Evolutionary conservation across 2,888 invertebrate genomes (phyloP), one percentile per base, ranked within the genome.

Genomic region (Lithophane leautieri): DNA sequence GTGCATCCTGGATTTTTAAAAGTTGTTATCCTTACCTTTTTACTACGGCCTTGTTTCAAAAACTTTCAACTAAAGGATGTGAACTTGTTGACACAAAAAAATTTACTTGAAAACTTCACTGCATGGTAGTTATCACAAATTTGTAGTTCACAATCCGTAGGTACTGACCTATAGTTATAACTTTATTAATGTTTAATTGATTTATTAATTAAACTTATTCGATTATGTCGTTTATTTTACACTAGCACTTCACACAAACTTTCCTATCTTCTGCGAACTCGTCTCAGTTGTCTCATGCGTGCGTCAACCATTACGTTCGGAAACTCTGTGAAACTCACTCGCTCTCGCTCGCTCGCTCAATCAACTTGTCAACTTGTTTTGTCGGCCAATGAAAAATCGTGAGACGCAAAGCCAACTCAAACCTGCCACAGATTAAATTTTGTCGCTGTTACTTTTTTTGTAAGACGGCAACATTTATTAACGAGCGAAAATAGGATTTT

Each of bases 11-110:
- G 65, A 63, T 65, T 68, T 60, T 81, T 68, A 85, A 86, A 87
- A 88, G 83, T 84, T 78, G 84, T 81, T 88, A 86, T 88, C 89
- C 90, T 91, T 91, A 93, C 94, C 93, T 93, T 91, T 89, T 85
- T 75, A 81, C 50, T 75, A 83, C 91, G 93, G 90, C 93, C 94
- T 94, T 93, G 92, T 92, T 90, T 82, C 72, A 81, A 86, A 89
- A 91, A 93, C 92, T 92, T 93, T 92, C 91, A 86, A 90, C 79
- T 88, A 87, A 84, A 89, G 89, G 84, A 91, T 88, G 82, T 77
- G 52, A 86, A 89, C 86, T 91, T 90, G 89, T 90, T 89, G 87
- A 91, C 90, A 90, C 89, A 91, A 88, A 90, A 89, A 91, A 86
- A 84, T 84, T 40, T 71, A 83, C 81, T 81, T 78, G 11, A 63